Evolutionary conservation across 1,140 invertebrate genomes (phyloP).

Genomic region (Drosophila micromelanica): DNA sequence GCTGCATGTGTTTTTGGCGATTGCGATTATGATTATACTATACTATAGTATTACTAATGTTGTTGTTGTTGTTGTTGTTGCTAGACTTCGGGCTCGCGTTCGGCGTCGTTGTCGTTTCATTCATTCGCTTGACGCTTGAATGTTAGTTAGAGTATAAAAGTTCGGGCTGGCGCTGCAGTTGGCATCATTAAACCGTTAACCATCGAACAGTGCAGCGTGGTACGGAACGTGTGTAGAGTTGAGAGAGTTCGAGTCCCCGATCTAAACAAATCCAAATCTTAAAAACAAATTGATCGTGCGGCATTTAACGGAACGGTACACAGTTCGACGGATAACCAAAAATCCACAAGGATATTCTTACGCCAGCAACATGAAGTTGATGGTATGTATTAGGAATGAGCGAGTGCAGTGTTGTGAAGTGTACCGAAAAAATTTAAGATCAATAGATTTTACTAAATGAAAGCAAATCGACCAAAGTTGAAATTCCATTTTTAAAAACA

Average conservation of each 20-base stretch:
- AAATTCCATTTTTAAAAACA: not conserved
- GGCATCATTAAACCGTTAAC: slow-evolving; percentile 84
- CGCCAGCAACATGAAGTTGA: slow-evolving; percentile 73
- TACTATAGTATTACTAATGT: slow-evolving; percentile 29
- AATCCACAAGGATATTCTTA: slow-evolving; percentile 57
- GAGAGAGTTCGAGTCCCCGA: slow-evolving; percentile 3
- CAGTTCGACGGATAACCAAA: slow-evolving; percentile 26
- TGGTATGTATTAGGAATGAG: slow-evolving; percentile 62
- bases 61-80: slow-evolving; percentile 39
- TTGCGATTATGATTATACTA: slow-evolving; percentile 76
- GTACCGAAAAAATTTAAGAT: slow-evolving; percentile 23
- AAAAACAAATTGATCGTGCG: slow-evolving; percentile 21
- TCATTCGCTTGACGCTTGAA: slow-evolving; percentile 39
- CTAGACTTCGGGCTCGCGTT: slow-evolving; percentile 50
- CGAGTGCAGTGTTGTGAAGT: slow-evolving; percentile 45
- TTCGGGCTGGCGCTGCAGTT: slow-evolving; percentile 64
- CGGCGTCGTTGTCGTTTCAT: slow-evolving; percentile 54
- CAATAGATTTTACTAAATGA: not conserved
- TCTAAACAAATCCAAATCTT: slow-evolving; percentile 28
- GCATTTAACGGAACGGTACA: slow-evolving; percentile 18
- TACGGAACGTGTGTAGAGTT: slow-evolving; percentile 67
- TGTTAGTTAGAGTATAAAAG: slow-evolving; percentile 82
- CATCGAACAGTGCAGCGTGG: slow-evolving; percentile 73
- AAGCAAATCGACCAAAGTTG: not conserved
- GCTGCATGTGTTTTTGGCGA: slow-evolving; percentile 67